Conservation (phyloP, 2,888 invertebrate genomes). For the Cotesia congregata region DNA sequence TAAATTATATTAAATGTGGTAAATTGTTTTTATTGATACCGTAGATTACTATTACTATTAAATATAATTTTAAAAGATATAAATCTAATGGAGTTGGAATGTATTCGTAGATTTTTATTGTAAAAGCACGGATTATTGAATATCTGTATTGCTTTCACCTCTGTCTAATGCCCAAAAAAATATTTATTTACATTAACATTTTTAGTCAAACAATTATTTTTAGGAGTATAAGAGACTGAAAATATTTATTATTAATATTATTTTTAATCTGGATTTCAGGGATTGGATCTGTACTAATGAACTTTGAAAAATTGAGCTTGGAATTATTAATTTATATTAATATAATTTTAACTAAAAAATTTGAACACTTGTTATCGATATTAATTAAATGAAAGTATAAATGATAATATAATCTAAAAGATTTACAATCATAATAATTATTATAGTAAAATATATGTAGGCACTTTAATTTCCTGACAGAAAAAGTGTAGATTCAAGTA, state of each 20-base stretch:
- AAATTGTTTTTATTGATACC: not conserved
- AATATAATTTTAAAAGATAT: not conserved
- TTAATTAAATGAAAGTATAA: no score
- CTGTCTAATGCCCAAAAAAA: conserved; percentile 14
- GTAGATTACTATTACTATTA: not conserved
- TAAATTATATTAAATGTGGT: not conserved
- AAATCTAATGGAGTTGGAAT: conserved; percentile 25
- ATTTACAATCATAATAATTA: no score
- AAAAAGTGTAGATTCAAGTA: no score
- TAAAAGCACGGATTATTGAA: conserved; percentile 8
- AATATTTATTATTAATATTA: not conserved
- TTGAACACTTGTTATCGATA: no score
- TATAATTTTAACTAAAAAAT: no score
- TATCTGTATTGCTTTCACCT: not conserved
- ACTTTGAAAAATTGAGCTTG: no score
- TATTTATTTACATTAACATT: not conserved
- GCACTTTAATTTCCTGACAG: no score
- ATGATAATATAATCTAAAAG: no score
- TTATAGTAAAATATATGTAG: no score
- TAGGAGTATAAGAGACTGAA: not conserved
- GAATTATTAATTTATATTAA: no score
- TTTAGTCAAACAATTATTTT: not conserved
- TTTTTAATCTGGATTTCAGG: no score
- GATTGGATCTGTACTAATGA: no score
- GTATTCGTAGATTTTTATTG: conserved; percentile 9